These are phyloP conservation scores for Nephrocerus scutellatus DNA, from an alignment of 2,888 invertebrate genomes.

Conservation along the genomic window DNA sequence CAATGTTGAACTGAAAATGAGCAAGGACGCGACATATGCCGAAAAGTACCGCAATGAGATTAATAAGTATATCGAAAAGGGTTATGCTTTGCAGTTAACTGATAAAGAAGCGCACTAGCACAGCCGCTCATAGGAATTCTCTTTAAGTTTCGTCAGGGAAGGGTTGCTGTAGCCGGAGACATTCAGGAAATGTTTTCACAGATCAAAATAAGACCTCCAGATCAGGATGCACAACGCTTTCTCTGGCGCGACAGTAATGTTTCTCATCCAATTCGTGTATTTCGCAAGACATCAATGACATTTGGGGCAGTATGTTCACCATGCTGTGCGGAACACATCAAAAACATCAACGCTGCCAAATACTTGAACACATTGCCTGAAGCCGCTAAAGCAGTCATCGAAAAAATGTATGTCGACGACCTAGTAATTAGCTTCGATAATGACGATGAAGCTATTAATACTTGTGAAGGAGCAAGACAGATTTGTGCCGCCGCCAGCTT, in stretches of 20 bases:
- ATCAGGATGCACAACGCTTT: conserved; percentile 27
- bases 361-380: conserved; percentile 13
- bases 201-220: conserved; percentile 25
- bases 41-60: conserved; percentile 1
- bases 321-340: conserved; percentile 29
- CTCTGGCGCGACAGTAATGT: conserved; percentile 11
- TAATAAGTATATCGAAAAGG: conserved; percentile 1
- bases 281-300: conserved; percentile 15
- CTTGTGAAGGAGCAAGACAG: too few species aligned
- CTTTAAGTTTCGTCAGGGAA: conserved; percentile 28
- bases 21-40: background rate
- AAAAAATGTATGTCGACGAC: conserved; percentile 20
- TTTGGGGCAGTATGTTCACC: conserved; percentile 24
- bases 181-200: conserved; percentile 37
- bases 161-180: conserved; percentile 29
- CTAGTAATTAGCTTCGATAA: conserved; percentile 24
- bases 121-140: conserved; percentile 25
- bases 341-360: conserved; percentile 27
- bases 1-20: conserved; percentile 3
- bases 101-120: conserved; percentile 8
- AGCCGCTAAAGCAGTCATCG: conserved; percentile 18
- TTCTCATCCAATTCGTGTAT: conserved; percentile 2
- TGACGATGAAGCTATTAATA: conserved; percentile 28
- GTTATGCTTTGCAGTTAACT: background rate
- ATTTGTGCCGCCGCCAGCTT: too few species aligned